Percentiles rank a stretch among this genome's conserved stretches.
Evolutionary conservation across 1,140 invertebrate species (phyloP).

Genomic region (Chrysoperla carnea): DNA sequence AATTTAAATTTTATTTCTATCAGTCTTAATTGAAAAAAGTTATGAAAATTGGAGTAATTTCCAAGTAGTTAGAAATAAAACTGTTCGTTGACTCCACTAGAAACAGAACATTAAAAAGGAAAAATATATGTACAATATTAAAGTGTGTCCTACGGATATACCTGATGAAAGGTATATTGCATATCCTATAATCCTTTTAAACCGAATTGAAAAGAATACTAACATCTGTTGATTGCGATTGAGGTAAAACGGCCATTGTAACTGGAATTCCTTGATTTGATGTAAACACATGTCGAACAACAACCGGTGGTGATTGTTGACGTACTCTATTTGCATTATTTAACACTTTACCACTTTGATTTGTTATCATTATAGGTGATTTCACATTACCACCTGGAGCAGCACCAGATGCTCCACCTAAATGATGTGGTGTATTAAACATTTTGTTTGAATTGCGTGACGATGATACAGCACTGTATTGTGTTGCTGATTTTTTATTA

Average conservation of each 20-base stretch:
- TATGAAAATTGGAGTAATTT: too few species aligned
- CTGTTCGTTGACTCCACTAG: too few species aligned
- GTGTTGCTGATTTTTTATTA: constrained; percentile 8
- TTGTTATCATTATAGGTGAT: neutral
- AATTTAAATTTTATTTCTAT: too few species aligned
- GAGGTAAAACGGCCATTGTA: constrained; percentile 33
- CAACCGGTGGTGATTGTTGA: constrained; percentile 25
- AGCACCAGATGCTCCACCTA: constrained; percentile 9
- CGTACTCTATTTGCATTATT: constrained; percentile 3
- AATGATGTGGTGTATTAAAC: constrained; percentile 21
- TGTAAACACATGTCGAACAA: constrained; percentile 36
- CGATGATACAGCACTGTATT: constrained; percentile 16
- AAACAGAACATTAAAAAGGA: too few species aligned
- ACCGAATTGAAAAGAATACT: too few species aligned
- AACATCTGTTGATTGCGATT: constrained; percentile 16
- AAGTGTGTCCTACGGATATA: too few species aligned
- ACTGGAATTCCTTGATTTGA: constrained; percentile 32
- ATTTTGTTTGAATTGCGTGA: constrained; percentile 17
- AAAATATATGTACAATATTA: too few species aligned
- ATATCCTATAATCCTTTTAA: too few species aligned
- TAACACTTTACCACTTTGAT: neutral
- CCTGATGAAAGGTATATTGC: too few species aligned
- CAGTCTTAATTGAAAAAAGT: too few species aligned
- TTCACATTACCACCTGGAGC: neutral
- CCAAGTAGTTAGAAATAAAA: too few species aligned